A percentile compares a stretch with the other conserved stretches of the same genome.
phyloP scores from a whole-genome alignment of 2,797 vertebrate species.

The Intellagama lesueurii region DNA sequence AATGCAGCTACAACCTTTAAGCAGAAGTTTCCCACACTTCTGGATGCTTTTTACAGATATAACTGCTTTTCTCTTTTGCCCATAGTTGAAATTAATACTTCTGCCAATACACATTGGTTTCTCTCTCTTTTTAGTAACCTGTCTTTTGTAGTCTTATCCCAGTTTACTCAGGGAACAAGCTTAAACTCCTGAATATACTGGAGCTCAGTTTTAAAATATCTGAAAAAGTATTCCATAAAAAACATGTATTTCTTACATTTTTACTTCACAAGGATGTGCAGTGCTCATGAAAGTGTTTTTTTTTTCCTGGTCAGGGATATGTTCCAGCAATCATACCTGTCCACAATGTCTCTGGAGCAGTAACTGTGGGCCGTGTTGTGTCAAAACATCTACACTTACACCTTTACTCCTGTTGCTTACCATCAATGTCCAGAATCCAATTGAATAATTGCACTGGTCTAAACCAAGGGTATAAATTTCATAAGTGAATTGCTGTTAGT shows the following conservation, averaged over 20 bases:
- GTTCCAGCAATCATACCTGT: neutral
- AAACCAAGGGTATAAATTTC: too few relatives aligned
- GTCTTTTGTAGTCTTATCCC: neutral
- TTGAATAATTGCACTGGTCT: too few relatives aligned
- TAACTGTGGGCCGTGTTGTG: neutral
- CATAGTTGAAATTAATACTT: neutral
- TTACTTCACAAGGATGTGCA: neutral
- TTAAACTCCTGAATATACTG: neutral
- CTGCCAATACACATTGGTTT: neutral
- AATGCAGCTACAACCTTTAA: too few relatives aligned
- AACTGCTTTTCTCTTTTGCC: neutral
- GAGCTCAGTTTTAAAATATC: neutral
- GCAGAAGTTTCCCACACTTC: neutral
- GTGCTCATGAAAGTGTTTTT: neutral
- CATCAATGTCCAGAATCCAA: too few relatives aligned
- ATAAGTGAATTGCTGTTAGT: too few relatives aligned
- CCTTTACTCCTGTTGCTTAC: too few relatives aligned
- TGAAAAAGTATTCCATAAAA: neutral
- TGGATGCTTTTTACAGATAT: neutral
- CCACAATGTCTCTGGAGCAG: neutral
- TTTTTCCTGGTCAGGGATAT: neutral
- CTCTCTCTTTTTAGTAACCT: neutral
- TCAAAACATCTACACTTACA: neutral
- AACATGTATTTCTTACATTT: neutral
- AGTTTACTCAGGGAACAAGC: neutral